Percentiles rank a stretch among this genome's conserved stretches.
These are phyloP conservation scores for Procambarus virginalis DNA, from an alignment of 1,140 invertebrate species.

Conservation along the genomic window DNA sequence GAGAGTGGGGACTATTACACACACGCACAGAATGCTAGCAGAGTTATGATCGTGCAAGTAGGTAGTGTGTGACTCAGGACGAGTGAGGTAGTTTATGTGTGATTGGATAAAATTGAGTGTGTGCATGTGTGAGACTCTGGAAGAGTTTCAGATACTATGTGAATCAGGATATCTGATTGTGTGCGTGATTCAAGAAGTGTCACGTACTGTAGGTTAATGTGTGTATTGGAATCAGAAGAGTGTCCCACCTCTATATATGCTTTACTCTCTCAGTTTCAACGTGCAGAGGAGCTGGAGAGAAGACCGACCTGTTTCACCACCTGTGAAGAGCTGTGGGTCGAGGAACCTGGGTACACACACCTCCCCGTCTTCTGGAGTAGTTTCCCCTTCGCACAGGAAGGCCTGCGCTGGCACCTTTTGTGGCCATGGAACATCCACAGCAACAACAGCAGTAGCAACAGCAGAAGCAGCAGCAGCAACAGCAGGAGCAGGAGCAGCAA, in stretches of 20 bases:
- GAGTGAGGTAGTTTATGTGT: background rate
- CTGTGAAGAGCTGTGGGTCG: conserved; percentile 34
- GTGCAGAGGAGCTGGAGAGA: too few species aligned
- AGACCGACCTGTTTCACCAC: conserved; percentile 2
- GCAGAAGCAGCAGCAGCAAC: too few species aligned
- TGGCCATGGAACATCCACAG: background rate
- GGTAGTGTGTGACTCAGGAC: too few species aligned
- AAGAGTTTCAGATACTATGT: background rate
- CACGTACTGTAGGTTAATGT: too few species aligned
- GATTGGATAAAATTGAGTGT: background rate
- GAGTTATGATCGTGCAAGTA: too few species aligned
- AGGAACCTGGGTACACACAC: conserved; percentile 26
- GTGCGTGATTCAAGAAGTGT: too few species aligned
- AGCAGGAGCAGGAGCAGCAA: too few species aligned
- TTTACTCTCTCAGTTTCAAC: too few species aligned
- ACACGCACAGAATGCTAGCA: too few species aligned
- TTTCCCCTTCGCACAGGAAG: conserved; percentile 14
- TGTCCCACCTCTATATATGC: too few species aligned
- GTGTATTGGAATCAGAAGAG: too few species aligned
- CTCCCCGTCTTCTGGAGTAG: background rate
- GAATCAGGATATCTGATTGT: too few species aligned
- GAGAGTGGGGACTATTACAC: background rate
- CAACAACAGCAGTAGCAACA: background rate
- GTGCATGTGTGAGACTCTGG: background rate
- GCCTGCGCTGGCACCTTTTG: conserved; percentile 33